Base-by-base conservation (phyloP, 92 coral and sea anemone genomes). In the Hydrozoanthus gracilis region DNA sequence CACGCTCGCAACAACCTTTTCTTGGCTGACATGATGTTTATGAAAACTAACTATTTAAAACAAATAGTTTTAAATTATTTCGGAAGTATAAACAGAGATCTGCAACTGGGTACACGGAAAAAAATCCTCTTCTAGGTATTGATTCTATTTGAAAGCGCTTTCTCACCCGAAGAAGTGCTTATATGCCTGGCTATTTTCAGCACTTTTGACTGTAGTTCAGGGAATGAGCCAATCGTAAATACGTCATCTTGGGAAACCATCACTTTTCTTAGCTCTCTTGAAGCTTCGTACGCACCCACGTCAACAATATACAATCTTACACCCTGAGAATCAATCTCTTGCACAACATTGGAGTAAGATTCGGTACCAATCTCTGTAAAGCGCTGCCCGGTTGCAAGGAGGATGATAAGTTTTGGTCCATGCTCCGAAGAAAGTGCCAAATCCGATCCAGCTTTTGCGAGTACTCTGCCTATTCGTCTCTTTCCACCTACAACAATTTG, bases 231-330 rank as follows among this genome's bases (percentile, higher is more conserved):
- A 13, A 94, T 71, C 86, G 82, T 72, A 27, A 90, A 79, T 35
- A 94, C 76, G 64, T 90, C 89, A 46, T 79, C 71, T 14, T 91
- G 86, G 47, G 51, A 79, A 68, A 88, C 89, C 13, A 94, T 91
- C 47, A 87, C 89, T 45, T 65, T 58, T 49, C 56, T 46, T 7
- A 92, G 58, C 61, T 92, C 89, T 39, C 64, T 51, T n/a, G 88
- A 77, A 72, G 65, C 85, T 14, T 92, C 93, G 20, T 76, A 64
- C 1, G 92, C 84, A 11, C 98, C 98, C 20, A 87, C 80, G 17
- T 83, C 88, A 51, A 96, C 55, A 11, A 95, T 90, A 82, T 87
- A 89, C 39, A 91, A 88, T 67, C 88, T 90, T 6, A 88, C 95
- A 39, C 98, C 96, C 16, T 85, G 47, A 7, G 87, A 87, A 35